These are phyloP conservation scores for Lynx canadensis DNA, from an alignment of 2,113 vertebrate genomes.

Conservation along the genomic window DNA sequence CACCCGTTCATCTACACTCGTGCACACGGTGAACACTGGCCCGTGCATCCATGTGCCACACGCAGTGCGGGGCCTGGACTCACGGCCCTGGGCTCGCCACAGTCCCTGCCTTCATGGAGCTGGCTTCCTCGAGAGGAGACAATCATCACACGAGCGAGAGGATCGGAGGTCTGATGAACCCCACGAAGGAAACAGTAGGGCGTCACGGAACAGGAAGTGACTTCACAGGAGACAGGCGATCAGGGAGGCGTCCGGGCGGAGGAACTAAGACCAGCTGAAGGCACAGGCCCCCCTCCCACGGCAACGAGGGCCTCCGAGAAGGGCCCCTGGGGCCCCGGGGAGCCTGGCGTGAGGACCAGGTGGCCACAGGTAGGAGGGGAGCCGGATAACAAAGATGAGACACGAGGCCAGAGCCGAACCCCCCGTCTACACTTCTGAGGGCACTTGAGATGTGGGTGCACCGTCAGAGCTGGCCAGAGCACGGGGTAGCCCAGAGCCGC, in stretches of 20 bases:
- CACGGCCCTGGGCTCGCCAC: neutral
- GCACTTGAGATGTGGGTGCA: too few relatives aligned
- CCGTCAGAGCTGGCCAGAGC: neutral
- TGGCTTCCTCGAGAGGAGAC: neutral
- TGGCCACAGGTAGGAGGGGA: accelerated
- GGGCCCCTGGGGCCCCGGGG: neutral
- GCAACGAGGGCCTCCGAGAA: neutral
- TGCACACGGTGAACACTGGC: too few relatives aligned
- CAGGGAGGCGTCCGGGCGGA: neutral
- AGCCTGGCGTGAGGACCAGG: neutral
- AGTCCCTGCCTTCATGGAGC: neutral
- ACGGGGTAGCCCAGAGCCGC: neutral
- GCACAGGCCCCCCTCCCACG: accelerated
- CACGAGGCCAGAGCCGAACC: neutral
- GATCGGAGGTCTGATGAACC: neutral
- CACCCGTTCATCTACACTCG: too few relatives aligned
- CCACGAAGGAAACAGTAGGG: neutral
- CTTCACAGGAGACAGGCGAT: neutral
- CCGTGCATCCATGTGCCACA: neutral
- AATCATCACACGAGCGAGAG: neutral
- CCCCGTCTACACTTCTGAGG: neutral
- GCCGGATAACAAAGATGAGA: neutral
- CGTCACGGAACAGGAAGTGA: accelerated
- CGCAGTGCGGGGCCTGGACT: neutral
- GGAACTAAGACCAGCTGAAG: neutral